Conservation (phyloP, 1,140 invertebrate species). For the Nebria ingens region DNA sequence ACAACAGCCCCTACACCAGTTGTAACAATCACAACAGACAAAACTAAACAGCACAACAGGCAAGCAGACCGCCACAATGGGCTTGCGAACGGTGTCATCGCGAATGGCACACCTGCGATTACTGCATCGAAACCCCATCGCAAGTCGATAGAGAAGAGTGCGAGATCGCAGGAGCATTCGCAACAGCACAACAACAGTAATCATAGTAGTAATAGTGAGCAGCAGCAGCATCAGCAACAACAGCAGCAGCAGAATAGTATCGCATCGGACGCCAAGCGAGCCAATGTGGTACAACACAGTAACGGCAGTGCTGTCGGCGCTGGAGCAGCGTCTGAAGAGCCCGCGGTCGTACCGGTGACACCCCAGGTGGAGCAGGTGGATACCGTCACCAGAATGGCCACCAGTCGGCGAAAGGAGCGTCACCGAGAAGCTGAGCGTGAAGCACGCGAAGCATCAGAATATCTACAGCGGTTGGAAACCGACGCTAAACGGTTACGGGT, state of each 20-base stretch:
- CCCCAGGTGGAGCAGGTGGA: no score
- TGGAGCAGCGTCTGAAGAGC: no score
- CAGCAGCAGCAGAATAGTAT: conserved; percentile 9
- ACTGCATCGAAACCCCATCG: not conserved
- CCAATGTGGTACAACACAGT: not conserved
- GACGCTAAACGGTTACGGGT: conserved; percentile 73
- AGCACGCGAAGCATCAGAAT: conserved; percentile 36
- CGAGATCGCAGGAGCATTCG: conserved; percentile 11
- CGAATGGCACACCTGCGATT: conserved; percentile 38
- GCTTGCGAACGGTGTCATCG: conserved; percentile 39
- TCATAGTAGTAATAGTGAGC: conserved; percentile 11
- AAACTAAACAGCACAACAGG: conserved; percentile 37
- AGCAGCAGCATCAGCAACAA: conserved; percentile 9
- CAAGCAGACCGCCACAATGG: conserved; percentile 33
- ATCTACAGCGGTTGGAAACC: conserved; percentile 44
- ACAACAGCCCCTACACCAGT: conserved; percentile 34
- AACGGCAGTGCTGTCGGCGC: not conserved
- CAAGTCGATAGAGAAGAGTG: not conserved
- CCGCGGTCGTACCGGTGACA: no score
- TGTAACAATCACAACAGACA: conserved; percentile 26
- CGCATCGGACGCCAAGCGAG: not conserved
- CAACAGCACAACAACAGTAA: conserved; percentile 19
- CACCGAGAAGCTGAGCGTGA: conserved; percentile 36
- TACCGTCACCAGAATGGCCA: not conserved
- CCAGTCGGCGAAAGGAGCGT: conserved; percentile 18